Percentiles rank a stretch among this genome's conserved stretches.
Conservation (phyloP, 2,797 vertebrate genomes). For the Artibeus jamaicensis region DNA sequence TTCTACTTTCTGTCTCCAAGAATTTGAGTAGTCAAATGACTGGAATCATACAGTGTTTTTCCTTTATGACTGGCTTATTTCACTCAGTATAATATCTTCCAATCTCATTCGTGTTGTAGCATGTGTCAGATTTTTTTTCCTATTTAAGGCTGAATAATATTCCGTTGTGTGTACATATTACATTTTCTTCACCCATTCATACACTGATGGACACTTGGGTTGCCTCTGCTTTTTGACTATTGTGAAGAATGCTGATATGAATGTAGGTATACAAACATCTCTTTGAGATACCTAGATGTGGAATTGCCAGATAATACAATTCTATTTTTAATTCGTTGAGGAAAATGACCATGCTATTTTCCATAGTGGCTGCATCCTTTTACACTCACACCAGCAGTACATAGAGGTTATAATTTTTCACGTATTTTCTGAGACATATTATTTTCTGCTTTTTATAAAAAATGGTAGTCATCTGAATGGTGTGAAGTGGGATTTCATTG, state of each 20-base stretch:
- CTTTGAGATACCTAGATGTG: background rate
- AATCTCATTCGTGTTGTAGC: background rate
- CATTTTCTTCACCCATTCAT: background rate
- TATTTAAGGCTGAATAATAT: background rate
- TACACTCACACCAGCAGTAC: background rate
- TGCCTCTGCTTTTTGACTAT: background rate
- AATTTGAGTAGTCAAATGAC: background rate
- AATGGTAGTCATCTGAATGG: background rate
- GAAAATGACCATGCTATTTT: background rate
- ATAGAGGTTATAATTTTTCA: background rate
- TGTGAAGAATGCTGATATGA: background rate
- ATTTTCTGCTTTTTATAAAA: background rate
- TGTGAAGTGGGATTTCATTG: background rate
- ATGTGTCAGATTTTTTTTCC: background rate
- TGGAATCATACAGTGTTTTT: background rate
- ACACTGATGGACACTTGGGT: background rate
- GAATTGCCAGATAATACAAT: background rate
- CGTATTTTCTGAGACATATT: background rate
- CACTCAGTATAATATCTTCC: background rate
- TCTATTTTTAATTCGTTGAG: background rate
- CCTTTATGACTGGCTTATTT: background rate
- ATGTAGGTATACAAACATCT: background rate
- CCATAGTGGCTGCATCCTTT: background rate
- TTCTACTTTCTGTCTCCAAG: background rate
- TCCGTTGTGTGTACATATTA: background rate